A percentile compares a stretch with the other conserved stretches of the same genome.
phyloP scores from a whole-genome alignment of 2,113 vertebrate genomes.

The Pelecanoides urinatrix region DNA sequence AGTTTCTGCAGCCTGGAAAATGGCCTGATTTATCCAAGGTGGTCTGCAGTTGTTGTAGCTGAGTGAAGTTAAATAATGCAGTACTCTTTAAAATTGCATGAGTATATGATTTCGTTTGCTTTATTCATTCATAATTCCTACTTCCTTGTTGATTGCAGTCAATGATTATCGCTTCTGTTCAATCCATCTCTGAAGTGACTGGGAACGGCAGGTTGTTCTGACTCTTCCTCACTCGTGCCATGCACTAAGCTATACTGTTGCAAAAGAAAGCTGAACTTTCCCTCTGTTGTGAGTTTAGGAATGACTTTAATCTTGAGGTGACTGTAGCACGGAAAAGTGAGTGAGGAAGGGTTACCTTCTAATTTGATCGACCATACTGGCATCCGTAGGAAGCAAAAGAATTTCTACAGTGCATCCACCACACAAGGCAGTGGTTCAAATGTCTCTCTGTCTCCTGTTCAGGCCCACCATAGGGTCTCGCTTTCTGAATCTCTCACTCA shows the following conservation, averaged over 20 bases:
- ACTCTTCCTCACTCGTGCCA: background rate
- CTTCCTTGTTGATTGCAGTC: background rate
- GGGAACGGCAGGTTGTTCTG: background rate
- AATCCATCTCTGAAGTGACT: background rate
- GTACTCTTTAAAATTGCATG: conserved; percentile 33
- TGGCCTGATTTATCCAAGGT: background rate
- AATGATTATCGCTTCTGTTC: background rate
- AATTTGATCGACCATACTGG: background rate
- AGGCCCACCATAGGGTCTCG: background rate
- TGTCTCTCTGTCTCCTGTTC: background rate
- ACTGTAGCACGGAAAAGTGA: background rate
- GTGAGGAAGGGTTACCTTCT: background rate
- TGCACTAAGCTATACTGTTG: background rate
- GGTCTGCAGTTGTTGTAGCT: background rate
- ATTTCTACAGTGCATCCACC: background rate
- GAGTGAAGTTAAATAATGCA: conserved; percentile 36
- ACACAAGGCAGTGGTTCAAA: background rate
- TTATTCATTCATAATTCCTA: background rate
- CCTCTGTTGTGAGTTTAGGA: background rate
- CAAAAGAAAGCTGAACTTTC: background rate
- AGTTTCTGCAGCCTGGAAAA: background rate
- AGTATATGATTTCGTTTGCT: background rate
- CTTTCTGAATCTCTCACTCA: background rate
- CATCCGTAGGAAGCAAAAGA: background rate
- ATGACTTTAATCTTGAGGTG: background rate